These are phyloP conservation scores for Hirudo medicinalis DNA, from an alignment of 1,140 invertebrate species.

Conservation along the genomic window DNA sequence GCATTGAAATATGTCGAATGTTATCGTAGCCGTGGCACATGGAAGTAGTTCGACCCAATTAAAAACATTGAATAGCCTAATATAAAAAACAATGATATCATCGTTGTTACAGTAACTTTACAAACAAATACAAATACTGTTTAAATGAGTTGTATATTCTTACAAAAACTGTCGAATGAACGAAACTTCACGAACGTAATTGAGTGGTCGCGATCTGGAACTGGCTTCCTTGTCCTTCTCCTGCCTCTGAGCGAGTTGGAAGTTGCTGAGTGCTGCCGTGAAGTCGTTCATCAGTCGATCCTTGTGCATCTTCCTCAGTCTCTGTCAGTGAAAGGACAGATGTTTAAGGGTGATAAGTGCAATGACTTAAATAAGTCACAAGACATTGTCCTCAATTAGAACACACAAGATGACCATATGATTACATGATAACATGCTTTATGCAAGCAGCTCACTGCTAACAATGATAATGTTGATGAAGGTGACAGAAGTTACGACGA, in stretches of 20 bases:
- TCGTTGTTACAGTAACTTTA: neutral
- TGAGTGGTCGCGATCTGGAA: slow-evolving; percentile 45
- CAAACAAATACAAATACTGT: neutral
- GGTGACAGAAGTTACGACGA: too few species aligned
- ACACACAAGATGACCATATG: too few species aligned
- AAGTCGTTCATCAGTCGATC: slow-evolving; percentile 88
- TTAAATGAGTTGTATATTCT: too few species aligned
- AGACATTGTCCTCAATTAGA: too few species aligned
- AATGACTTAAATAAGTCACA: too few species aligned
- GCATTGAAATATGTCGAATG: neutral
- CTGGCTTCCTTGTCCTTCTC: slow-evolving; percentile 63
- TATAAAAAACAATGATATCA: neutral
- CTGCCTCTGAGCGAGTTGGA: slow-evolving; percentile 59
- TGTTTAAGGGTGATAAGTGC: too few species aligned
- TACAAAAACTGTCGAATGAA: neutral
- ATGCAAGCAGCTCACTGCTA: too few species aligned
- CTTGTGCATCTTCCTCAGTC: slow-evolving; percentile 73
- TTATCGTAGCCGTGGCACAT: neutral
- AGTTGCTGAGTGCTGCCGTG: slow-evolving; percentile 73
- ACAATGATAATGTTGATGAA: too few species aligned
- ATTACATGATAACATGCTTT: too few species aligned
- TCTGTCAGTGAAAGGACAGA: slow-evolving; percentile 42
- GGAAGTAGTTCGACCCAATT: neutral
- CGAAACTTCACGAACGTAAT: slow-evolving; percentile 23
- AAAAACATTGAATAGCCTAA: neutral